phyloP scores from a whole-genome alignment of 2,797 vertebrate genomes.

The Etheostoma nigrum region DNA sequence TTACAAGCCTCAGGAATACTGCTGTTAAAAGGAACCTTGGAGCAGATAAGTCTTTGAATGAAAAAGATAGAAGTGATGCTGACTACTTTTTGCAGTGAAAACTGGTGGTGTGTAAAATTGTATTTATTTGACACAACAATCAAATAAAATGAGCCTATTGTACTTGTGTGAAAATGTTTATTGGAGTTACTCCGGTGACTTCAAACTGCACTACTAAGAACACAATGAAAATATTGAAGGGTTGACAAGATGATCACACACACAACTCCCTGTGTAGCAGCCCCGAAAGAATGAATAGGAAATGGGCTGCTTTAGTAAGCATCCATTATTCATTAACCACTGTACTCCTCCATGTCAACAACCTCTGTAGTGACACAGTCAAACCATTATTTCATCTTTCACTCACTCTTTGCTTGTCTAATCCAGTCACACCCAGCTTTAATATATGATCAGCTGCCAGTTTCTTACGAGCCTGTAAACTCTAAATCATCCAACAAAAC shows the following conservation, averaged over 20 bases:
- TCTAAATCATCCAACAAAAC: constrained; percentile 27
- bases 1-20: constrained; percentile 17
- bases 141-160: constrained; percentile 28
- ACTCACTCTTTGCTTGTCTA: constrained; percentile 11
- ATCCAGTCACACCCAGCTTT: constrained; percentile 27
- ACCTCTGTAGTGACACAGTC: constrained; percentile 63
- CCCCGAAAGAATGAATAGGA: constrained; percentile 73
- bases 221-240: constrained; percentile 55
- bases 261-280: constrained; percentile 59
- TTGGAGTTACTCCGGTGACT: constrained; percentile 26
- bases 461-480: constrained; percentile 25
- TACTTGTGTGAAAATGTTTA: constrained; percentile 39
- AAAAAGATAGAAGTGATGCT: constrained; percentile 15
- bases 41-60: constrained; percentile 4
- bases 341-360: constrained; percentile 71
- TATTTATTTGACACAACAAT: constrained; percentile 1
- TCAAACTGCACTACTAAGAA: constrained; percentile 39
- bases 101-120: neutral
- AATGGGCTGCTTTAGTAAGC: constrained; percentile 63
- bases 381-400: constrained; percentile 60
- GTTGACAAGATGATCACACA: constrained; percentile 67
- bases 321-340: constrained; percentile 80
- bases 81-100: neutral
- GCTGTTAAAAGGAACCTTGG: constrained; percentile 21
- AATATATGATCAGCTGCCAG: constrained; percentile 20